Percentiles rank a stretch among this genome's conserved stretches.
Evolutionary conservation across 2,113 vertebrate species (phyloP).

Genomic region (Chloropsis hardwickii): DNA sequence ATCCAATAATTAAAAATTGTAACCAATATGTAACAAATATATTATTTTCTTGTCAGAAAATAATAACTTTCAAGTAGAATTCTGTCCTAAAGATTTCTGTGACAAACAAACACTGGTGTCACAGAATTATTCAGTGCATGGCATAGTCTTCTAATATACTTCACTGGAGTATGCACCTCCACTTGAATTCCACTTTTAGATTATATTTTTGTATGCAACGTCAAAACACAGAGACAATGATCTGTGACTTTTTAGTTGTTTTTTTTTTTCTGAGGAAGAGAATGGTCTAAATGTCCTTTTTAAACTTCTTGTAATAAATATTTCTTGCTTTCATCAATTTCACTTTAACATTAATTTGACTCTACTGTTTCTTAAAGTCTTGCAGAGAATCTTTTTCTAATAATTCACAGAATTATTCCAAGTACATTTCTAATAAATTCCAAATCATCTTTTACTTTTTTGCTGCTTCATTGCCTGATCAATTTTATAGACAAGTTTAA

Average conservation of each 20-base stretch:
- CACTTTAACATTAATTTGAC: neutral
- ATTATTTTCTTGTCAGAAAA: neutral
- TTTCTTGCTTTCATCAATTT: neutral
- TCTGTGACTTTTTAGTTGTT: neutral
- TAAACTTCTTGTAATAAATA: neutral
- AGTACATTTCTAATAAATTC: neutral
- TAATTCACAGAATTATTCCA: neutral
- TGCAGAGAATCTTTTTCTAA: neutral
- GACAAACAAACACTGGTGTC: neutral
- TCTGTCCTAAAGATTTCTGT: neutral
- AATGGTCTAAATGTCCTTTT: neutral
- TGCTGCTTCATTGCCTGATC: neutral
- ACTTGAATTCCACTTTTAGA: neutral
- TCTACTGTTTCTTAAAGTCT: neutral
- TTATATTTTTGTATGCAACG: neutral
- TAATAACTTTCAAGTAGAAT: neutral
- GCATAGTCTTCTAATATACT: neutral
- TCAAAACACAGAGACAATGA: neutral
- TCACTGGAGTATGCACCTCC: neutral
- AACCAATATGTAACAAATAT: neutral
- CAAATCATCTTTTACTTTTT: neutral
- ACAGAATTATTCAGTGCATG: neutral
- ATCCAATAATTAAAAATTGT: fast-evolving
- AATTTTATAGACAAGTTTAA: neutral
- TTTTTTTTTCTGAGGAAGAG: neutral